phyloP scores from a whole-genome alignment of 2,888 invertebrate species.

The Scaptomyza caliginosa region DNA sequence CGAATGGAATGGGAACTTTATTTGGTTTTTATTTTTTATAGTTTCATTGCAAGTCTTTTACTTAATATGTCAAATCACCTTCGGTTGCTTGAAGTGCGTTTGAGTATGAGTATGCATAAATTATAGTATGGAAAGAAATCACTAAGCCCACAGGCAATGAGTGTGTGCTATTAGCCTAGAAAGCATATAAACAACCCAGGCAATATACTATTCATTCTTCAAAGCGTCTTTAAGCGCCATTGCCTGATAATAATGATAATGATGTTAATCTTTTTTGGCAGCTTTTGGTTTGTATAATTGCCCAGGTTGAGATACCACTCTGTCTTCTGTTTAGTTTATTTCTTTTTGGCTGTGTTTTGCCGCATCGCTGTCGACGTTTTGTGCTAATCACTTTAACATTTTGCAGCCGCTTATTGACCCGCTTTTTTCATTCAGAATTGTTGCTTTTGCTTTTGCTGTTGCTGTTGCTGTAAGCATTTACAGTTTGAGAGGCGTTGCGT shows the following conservation, averaged over 20 bases:
- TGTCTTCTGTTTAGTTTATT: neutral
- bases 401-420: conserved; percentile 69
- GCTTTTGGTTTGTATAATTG: conserved; percentile 69
- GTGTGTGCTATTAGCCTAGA: conserved; percentile 75
- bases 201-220: conserved; percentile 11
- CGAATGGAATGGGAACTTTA: conserved; percentile 1
- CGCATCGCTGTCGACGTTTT: conserved; percentile 25
- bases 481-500: conserved; percentile 71
- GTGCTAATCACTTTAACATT: conserved; percentile 65
- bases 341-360: neutral
- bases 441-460: conserved; percentile 33
- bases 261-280: conserved; percentile 71
- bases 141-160: conserved; percentile 33
- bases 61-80: conserved; percentile 62
- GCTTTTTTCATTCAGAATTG: conserved; percentile 56
- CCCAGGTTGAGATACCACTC: conserved; percentile 24
- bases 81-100: conserved; percentile 4
- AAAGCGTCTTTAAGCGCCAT: conserved; percentile 33
- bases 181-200: conserved; percentile 27
- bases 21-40: neutral
- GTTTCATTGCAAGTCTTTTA: conserved; percentile 5
- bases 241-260: conserved; percentile 40
- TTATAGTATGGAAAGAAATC: conserved; percentile 15
- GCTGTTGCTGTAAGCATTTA: conserved; percentile 58
- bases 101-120: conserved; percentile 56